A percentile compares a stretch with the other conserved stretches of the same genome.
Conservation (phyloP, 2,113 vertebrate species). For the Tricholaema leucomelas region DNA sequence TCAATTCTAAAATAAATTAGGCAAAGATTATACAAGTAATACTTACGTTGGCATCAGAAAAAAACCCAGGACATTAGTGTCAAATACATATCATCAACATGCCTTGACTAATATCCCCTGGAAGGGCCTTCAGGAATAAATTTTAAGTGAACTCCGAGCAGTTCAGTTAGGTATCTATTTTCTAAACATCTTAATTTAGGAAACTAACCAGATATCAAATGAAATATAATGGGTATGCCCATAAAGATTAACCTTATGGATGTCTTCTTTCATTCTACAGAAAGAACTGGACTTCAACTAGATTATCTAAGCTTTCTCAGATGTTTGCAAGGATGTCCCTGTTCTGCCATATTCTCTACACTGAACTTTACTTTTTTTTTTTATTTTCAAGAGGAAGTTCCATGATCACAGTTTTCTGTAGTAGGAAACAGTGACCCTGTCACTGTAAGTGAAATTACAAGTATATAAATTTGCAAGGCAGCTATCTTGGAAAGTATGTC, state of each 20-base stretch:
- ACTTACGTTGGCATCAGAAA: slow-evolving; percentile 49
- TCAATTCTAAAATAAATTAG: slow-evolving; percentile 66
- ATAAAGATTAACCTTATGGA: background rate
- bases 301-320: background rate
- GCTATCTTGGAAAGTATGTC: background rate
- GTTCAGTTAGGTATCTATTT: slow-evolving; percentile 10
- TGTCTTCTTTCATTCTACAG: slow-evolving; percentile 5
- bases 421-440: background rate
- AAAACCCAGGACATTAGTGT: background rate
- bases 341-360: background rate
- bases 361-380: background rate
- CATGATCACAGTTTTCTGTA: background rate
- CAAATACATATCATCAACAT: slow-evolving; percentile 21
- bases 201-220: slow-evolving; percentile 16
- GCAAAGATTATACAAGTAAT: slow-evolving; percentile 49
- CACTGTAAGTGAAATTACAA: background rate
- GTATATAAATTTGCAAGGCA: background rate
- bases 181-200: slow-evolving; percentile 4
- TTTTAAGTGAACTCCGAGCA: slow-evolving; percentile 21
- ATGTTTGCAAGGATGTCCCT: background rate
- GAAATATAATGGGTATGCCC: slow-evolving; percentile 17
- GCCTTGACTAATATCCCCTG: background rate
- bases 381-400: background rate
- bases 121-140: slow-evolving; percentile 26
- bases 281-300: background rate